Evolutionary conservation across 2,113 vertebrate species (phyloP).

Genomic region (Hemicordylus capensis): DNA sequence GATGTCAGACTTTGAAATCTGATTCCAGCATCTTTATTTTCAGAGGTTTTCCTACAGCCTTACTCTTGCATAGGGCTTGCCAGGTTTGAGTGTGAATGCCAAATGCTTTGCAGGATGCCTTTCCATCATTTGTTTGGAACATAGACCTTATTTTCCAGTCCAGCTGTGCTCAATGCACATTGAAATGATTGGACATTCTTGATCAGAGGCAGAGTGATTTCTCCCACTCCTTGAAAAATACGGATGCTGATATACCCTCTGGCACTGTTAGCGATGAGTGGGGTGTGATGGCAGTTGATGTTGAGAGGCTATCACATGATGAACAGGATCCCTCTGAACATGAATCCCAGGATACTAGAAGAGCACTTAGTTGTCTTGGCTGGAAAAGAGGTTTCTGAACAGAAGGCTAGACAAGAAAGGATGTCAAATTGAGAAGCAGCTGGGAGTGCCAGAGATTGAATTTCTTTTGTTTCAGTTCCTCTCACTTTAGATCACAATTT

Average conservation of each 20-base stretch:
- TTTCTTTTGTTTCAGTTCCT: neutral
- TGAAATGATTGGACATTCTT: constrained; percentile 65
- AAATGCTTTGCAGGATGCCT: constrained; percentile 58
- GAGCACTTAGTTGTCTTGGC: neutral
- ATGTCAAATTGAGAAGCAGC: neutral
- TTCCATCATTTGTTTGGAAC: constrained; percentile 55
- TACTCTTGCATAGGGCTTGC: neutral
- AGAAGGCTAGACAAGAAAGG: constrained; percentile 34
- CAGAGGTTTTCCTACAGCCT: neutral
- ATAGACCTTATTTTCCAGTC: constrained; percentile 34
- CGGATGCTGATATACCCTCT: constrained; percentile 25
- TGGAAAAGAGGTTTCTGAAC: neutral
- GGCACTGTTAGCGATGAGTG: constrained; percentile 51
- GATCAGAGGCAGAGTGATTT: constrained; percentile 36
- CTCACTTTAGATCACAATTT: neutral
- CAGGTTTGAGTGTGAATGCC: constrained; percentile 37
- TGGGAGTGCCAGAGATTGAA: neutral
- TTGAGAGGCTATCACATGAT: constrained; percentile 24
- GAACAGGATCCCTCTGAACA: constrained; percentile 20
- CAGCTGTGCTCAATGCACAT: constrained; percentile 50
- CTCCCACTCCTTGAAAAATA: constrained; percentile 24
- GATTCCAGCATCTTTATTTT: constrained; percentile 41
- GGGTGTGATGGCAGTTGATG: constrained; percentile 25
- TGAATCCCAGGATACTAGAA: constrained; percentile 27
- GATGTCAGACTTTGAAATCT: constrained; percentile 7